phyloP scores from a whole-genome alignment of 2,888 invertebrate species.

The Euzophera pinguis region DNA sequence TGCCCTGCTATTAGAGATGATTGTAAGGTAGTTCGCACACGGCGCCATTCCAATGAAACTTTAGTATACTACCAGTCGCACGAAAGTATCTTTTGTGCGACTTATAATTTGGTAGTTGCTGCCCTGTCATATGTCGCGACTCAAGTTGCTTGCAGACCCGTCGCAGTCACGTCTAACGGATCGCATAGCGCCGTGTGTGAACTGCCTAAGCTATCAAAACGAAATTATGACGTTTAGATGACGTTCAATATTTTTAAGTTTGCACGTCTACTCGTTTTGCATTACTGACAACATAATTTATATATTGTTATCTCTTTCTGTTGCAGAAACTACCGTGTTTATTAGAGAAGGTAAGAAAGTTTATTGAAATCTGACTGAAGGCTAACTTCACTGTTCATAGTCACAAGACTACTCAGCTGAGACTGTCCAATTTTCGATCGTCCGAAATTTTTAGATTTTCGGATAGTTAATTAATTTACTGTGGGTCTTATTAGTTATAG shows the following conservation, averaged over 20 bases:
- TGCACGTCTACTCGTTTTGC: slow-evolving; percentile 27
- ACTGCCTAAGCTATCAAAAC: too few relatives aligned
- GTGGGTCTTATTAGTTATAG: slow-evolving; percentile 39
- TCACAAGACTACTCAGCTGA: slow-evolving; percentile 81
- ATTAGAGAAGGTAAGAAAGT: slow-evolving; percentile 68
- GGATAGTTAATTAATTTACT: slow-evolving; percentile 33
- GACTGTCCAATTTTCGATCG: slow-evolving; percentile 52
- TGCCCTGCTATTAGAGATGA: too few relatives aligned
- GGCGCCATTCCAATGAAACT: too few relatives aligned
- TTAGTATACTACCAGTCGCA: too few relatives aligned
- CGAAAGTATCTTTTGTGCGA: too few relatives aligned
- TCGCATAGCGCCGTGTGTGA: too few relatives aligned
- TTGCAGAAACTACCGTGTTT: slow-evolving; percentile 49
- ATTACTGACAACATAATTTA: slow-evolving; percentile 45
- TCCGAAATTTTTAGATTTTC: slow-evolving; percentile 41
- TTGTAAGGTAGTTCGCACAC: too few relatives aligned
- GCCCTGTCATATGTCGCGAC: too few relatives aligned
- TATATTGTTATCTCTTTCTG: slow-evolving; percentile 50
- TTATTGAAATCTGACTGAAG: slow-evolving; percentile 21
- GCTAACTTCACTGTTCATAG: slow-evolving; percentile 60
- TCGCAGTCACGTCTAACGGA: too few relatives aligned
- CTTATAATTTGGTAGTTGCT: too few relatives aligned
- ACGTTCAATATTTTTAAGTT: slow-evolving; percentile 25
- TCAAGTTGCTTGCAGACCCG: too few relatives aligned
- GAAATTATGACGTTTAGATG: slow-evolving; percentile 12